A percentile compares a stretch with the other conserved stretches of the same genome.
Evolutionary conservation across 2,888 invertebrate genomes (phyloP).

Genomic region (Parnassius glacialis): DNA sequence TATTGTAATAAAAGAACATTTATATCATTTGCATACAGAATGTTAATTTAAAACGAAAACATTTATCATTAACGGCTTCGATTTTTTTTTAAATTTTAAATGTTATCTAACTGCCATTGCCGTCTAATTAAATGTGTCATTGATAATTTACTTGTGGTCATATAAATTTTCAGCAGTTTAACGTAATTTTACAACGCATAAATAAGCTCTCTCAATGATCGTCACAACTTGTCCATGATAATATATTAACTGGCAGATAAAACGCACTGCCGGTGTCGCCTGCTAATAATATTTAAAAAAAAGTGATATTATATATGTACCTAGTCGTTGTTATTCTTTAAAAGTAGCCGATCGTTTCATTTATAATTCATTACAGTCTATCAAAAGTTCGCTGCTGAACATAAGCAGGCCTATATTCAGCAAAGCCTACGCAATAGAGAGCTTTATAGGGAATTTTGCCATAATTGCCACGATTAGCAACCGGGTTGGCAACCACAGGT

Average conservation of each 20-base stretch:
- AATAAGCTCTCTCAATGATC: slow-evolving; percentile 48
- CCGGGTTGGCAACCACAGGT: too few relatives aligned
- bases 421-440: too few relatives aligned
- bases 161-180: slow-evolving; percentile 34
- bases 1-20: too few relatives aligned
- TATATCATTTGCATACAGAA: not conserved
- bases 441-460: too few relatives aligned
- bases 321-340: too few relatives aligned
- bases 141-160: slow-evolving; percentile 34
- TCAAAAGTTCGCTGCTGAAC: too few relatives aligned
- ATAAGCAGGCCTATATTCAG: too few relatives aligned
- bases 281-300: slow-evolving; percentile 1
- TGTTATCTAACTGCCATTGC: slow-evolving; percentile 11
- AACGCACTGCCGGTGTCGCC: slow-evolving; percentile 40
- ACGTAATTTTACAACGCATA: slow-evolving; percentile 45
- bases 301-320: too few relatives aligned
- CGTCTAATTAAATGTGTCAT: slow-evolving; percentile 34
- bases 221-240: slow-evolving; percentile 43
- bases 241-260: slow-evolving; percentile 57
- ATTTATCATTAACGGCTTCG: not conserved
- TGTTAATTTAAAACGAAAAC: slow-evolving; percentile 1
- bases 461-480: too few relatives aligned
- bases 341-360: too few relatives aligned
- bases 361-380: too few relatives aligned
- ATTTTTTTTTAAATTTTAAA: slow-evolving; percentile 1